Percentiles rank a stretch among this genome's conserved stretches.
Conservation (phyloP, 2,113 vertebrate species). For the Hymenochirus boettgeri region DNA sequence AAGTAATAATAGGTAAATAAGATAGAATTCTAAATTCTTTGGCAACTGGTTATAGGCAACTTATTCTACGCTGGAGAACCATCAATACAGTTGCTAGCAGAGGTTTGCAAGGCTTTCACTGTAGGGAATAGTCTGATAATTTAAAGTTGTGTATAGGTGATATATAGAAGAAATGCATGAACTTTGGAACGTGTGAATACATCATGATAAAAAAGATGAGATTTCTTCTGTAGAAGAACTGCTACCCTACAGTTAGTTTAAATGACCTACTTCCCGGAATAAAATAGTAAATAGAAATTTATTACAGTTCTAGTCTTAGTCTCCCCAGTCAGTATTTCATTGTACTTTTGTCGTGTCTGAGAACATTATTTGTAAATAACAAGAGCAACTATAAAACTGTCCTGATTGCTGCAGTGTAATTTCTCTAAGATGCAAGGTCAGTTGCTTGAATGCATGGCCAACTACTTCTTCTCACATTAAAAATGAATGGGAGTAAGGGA, state of each 20-base stretch:
- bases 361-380: background rate
- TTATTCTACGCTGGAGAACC: slow-evolving; percentile 26
- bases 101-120: slow-evolving; percentile 5
- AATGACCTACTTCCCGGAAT: slow-evolving; percentile 1
- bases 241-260: slow-evolving; percentile 5
- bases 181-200: slow-evolving; percentile 7
- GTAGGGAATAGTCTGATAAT: slow-evolving; percentile 10
- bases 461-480: too few relatives aligned
- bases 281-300: slow-evolving; percentile 2
- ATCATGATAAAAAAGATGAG: slow-evolving; percentile 7
- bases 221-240: background rate
- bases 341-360: background rate
- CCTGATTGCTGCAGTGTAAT: too few relatives aligned
- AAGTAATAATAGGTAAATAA: too few relatives aligned
- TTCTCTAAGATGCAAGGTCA: background rate
- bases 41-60: background rate
- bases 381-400: background rate
- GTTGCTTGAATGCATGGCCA: too few relatives aligned
- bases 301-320: slow-evolving; percentile 7
- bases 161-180: slow-evolving; percentile 1
- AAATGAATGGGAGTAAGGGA: too few relatives aligned
- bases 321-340: background rate
- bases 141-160: slow-evolving; percentile 10
- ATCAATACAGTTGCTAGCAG: slow-evolving; percentile 17
- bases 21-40: too few relatives aligned